Evolutionary conservation across 2,888 invertebrate genomes (phyloP), one percentile per base, ranked within the genome.

Genomic region (Oasisia sp.): DNA sequence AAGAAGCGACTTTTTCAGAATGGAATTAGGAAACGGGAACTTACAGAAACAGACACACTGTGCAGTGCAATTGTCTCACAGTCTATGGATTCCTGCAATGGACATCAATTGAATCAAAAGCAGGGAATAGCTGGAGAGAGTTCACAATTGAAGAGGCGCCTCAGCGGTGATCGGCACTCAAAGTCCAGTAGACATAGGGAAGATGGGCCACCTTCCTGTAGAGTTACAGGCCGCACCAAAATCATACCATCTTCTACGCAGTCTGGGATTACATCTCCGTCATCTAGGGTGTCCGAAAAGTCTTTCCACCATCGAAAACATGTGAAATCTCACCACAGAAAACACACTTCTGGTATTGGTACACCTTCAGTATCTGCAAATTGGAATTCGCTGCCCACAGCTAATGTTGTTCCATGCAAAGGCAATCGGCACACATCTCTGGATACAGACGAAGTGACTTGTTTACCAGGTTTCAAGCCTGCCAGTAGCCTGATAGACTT

Each of bases 401-500:
- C 74, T 27, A 74, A 74, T 27, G 74, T 58, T 58, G 19, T 19
- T 74, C 74, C 74, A 74, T n/a, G 74, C 74, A 19, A 74, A 74
- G 27, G 27, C 19, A 74, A 74, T 19, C 74, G 1, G 74, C 74
- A 19, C 27, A 74, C 19, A 3, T 74, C 74, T 74, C 74, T 0
- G 74, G 74, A 74, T 1, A 27, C 74, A 74, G 74, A 74, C 7
- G 27, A 7, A 19, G 27, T 74, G 74, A n/a, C 74, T 74, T 74
- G 74, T 74, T 74, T 27, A 27, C 74, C 74, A 74, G 7, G 74
- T 74, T 74, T 74, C n/a, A n/a, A 27, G 74, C 74, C 74, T 74
- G 74, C 74, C n/a, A n/a, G 56, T 56, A 56, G 74, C 74, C n/a
- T 74, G 74, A 74, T 74, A 74, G 74, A 74, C 74, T 74, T 74